Evolutionary conservation across 2,113 vertebrate genomes (phyloP).

Genomic region (Amblyopsis rosae): DNA sequence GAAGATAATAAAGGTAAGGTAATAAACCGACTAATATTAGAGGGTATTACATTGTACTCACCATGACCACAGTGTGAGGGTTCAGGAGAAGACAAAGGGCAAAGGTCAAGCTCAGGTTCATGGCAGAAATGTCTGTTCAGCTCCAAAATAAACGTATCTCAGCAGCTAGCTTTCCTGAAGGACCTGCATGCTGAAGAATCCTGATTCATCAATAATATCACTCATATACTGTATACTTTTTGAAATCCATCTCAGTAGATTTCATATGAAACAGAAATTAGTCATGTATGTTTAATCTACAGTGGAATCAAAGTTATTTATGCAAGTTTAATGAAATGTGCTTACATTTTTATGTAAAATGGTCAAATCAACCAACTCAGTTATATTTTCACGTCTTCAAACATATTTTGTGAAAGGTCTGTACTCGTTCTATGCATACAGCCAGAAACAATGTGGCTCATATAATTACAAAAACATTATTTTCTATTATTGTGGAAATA

Average conservation of each 20-base stretch:
- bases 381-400: neutral
- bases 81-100: slow-evolving; percentile 41
- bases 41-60: slow-evolving; percentile 38
- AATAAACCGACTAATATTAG: neutral
- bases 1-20: too few relatives aligned
- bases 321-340: too few relatives aligned
- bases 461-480: slow-evolving; percentile 35
- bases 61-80: slow-evolving; percentile 35
- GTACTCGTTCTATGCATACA: slow-evolving; percentile 28
- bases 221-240: too few relatives aligned
- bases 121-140: slow-evolving; percentile 18
- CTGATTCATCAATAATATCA: neutral
- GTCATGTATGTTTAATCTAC: neutral
- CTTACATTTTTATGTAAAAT: too few relatives aligned
- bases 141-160: neutral
- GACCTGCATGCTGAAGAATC: neutral
- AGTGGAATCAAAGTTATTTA: neutral
- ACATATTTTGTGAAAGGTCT: slow-evolving; percentile 21
- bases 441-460: slow-evolving; percentile 39
- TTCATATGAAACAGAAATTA: neutral
- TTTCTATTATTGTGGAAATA: slow-evolving; percentile 47
- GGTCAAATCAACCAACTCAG: too few relatives aligned
- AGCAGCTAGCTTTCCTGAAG: neutral
- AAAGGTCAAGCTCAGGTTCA: slow-evolving; percentile 40
- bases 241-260: too few relatives aligned